These are phyloP conservation scores for Valencia hispanica DNA, from an alignment of 2,797 vertebrate genomes.

Conservation along the genomic window DNA sequence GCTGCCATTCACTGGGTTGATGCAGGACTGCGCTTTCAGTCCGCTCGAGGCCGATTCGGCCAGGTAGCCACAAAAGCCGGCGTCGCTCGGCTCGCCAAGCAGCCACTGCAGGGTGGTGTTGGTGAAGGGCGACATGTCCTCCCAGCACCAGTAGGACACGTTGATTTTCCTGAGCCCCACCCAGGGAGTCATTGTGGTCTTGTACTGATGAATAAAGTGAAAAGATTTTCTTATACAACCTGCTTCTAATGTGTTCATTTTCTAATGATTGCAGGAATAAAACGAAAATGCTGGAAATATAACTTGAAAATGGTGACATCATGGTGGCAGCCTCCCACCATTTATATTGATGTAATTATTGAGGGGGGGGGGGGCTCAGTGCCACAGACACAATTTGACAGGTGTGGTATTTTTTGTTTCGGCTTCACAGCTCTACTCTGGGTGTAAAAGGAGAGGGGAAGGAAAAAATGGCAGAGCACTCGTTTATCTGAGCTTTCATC, in stretches of 20 bases:
- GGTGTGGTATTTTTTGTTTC: background rate
- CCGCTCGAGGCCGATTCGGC: constrained; percentile 89
- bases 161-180: constrained; percentile 97
- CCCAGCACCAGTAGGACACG: constrained; percentile 99
- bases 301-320: too few relatives aligned
- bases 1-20: constrained; percentile 92
- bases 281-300: too few relatives aligned
- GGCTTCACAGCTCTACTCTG: background rate
- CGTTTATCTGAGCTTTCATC: background rate
- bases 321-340: background rate
- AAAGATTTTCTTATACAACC: background rate
- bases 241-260: background rate
- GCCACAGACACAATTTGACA: background rate
- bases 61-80: constrained; percentile 94
- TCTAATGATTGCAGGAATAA: too few relatives aligned
- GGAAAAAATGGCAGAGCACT: background rate
- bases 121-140: constrained; percentile 98
- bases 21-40: constrained; percentile 92
- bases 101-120: constrained; percentile 94
- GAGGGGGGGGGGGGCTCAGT: too few relatives aligned
- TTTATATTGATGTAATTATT: background rate
- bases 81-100: constrained; percentile 90
- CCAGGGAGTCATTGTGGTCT: constrained; percentile 91
- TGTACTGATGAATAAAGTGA: constrained; percentile 78
- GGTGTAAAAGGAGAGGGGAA: background rate